Percentiles rank a stretch among this genome's conserved stretches.
phyloP scores from a whole-genome alignment of 2,888 invertebrate genomes.

The Synanthedon tipuliformis region DNA sequence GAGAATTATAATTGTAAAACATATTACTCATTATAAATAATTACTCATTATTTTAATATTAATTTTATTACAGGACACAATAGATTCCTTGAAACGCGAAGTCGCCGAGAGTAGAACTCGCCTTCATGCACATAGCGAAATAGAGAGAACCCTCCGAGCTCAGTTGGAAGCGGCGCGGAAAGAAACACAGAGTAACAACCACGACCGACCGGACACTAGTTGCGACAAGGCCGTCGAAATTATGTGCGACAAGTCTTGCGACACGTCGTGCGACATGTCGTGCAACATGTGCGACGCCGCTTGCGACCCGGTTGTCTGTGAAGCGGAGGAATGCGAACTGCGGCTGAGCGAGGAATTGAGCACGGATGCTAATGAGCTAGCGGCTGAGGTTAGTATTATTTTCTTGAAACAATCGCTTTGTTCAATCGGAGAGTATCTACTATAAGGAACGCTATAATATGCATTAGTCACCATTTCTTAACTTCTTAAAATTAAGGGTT shows the following conservation, averaged over 20 bases:
- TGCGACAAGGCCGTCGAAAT: slow-evolving; percentile 12
- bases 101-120: slow-evolving; percentile 57
- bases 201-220: slow-evolving; percentile 10
- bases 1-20: not conserved
- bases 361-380: slow-evolving; percentile 56
- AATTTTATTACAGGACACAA: slow-evolving; percentile 42
- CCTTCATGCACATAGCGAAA: slow-evolving; percentile 56
- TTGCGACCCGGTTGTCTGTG: slow-evolving; percentile 56
- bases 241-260: slow-evolving; percentile 5
- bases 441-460: too few species aligned
- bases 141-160: slow-evolving; percentile 56
- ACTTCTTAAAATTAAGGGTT: too few species aligned
- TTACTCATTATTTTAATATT: not conserved
- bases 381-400: slow-evolving; percentile 46
- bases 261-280: slow-evolving; percentile 26
- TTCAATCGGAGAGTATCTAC: too few species aligned
- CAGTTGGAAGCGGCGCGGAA: slow-evolving; percentile 57
- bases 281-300: slow-evolving; percentile 51
- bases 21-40: not conserved
- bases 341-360: slow-evolving; percentile 52
- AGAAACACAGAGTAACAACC: slow-evolving; percentile 26
- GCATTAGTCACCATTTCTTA: too few species aligned
- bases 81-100: slow-evolving; percentile 59
- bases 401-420: too few species aligned
- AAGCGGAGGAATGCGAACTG: slow-evolving; percentile 43